phyloP scores from a whole-genome alignment of 2,888 invertebrate genomes.

The Acrobasis consociella region DNA sequence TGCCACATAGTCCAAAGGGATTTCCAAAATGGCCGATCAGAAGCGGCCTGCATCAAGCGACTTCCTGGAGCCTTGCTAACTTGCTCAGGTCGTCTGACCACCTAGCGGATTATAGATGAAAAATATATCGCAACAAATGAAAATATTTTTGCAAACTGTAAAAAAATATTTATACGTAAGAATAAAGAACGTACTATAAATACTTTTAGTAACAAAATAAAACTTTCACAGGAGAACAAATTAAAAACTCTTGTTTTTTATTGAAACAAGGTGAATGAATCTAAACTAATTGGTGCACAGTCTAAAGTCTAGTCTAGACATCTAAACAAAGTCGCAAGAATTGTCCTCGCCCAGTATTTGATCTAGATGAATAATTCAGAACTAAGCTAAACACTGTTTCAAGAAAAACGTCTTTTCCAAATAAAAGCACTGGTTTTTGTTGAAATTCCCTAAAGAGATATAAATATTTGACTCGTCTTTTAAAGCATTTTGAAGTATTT shows the following conservation, averaged over 20 bases:
- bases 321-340: background rate
- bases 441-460: background rate
- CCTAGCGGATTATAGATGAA: too few relatives aligned
- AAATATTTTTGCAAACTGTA: too few relatives aligned
- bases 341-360: background rate
- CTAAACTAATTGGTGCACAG: conserved; percentile 1
- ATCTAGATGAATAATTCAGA: conserved; percentile 16
- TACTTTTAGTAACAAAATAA: background rate
- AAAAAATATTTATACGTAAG: too few relatives aligned
- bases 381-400: background rate
- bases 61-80: too few relatives aligned
- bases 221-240: background rate
- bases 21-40: too few relatives aligned
- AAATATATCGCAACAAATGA: too few relatives aligned
- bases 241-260: conserved; percentile 8
- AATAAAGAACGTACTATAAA: too few relatives aligned
- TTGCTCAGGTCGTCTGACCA: too few relatives aligned
- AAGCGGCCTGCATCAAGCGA: too few relatives aligned
- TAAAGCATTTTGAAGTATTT: background rate
- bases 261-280: background rate
- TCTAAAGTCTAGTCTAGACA: background rate
- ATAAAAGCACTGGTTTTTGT: background rate
- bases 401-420: background rate
- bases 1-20: too few relatives aligned
- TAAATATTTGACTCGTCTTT: conserved; percentile 2